Evolutionary conservation across 1,140 invertebrate species (phyloP).

Genomic region (Lasioglossum albipes): DNA sequence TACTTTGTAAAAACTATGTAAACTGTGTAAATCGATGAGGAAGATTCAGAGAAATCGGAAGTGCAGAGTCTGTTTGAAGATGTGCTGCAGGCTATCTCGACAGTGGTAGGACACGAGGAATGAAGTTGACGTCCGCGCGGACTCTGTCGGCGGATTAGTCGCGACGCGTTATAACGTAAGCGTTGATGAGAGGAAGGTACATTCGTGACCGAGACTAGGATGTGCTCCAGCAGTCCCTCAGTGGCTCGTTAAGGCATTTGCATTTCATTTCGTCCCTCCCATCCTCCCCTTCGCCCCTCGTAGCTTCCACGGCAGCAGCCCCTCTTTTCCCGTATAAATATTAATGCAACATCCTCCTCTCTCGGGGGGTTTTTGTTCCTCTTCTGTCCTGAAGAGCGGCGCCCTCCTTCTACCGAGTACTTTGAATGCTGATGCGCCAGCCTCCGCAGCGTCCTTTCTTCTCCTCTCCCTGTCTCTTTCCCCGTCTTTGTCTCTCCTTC

Average conservation of each 20-base stretch:
- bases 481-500: slow-evolving; percentile 25
- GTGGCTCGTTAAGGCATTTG: slow-evolving; percentile 81
- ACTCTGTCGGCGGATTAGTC: slow-evolving; percentile 29
- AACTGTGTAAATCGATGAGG: too few relatives aligned
- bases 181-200: slow-evolving; percentile 75
- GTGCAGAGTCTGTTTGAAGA: too few relatives aligned
- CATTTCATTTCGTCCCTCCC: slow-evolving; percentile 77
- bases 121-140: slow-evolving; percentile 9
- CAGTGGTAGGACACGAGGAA: not conserved
- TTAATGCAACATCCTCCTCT: slow-evolving; percentile 81
- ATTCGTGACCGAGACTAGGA: slow-evolving; percentile 75
- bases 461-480: slow-evolving; percentile 28
- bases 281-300: slow-evolving; percentile 41
- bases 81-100: not conserved
- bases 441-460: slow-evolving; percentile 59
- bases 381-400: slow-evolving; percentile 72
- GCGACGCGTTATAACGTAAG: slow-evolving; percentile 61
- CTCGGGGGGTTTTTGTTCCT: slow-evolving; percentile 78
- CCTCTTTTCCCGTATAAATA: slow-evolving; percentile 79
- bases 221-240: slow-evolving; percentile 76
- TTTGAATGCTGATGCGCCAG: slow-evolving; percentile 80
- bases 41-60: too few relatives aligned
- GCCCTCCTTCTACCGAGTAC: slow-evolving; percentile 74
- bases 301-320: slow-evolving; percentile 33
- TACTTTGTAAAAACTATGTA: too few relatives aligned